These are phyloP conservation scores for Bradypus variegatus DNA, from an alignment of 2,797 vertebrate species.

Conservation along the genomic window DNA sequence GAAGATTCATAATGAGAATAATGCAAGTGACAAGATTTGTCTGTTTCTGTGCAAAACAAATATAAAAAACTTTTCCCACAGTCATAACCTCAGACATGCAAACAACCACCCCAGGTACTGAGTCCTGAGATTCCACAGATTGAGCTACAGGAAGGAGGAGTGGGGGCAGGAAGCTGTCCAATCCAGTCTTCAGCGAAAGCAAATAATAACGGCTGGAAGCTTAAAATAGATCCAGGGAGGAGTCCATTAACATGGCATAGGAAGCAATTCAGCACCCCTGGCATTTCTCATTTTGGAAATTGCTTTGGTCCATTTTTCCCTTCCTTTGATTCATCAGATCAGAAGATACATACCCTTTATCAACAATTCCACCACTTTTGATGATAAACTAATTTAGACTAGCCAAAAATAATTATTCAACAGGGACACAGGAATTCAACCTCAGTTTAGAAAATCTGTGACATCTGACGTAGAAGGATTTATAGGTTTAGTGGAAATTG, in stretches of 20 bases:
- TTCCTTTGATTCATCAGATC: neutral
- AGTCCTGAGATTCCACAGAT: neutral
- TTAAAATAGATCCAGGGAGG: constrained; percentile 43
- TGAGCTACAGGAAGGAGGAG: neutral
- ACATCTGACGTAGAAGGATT: constrained; percentile 87
- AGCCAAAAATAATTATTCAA: constrained; percentile 63
- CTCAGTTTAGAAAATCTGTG: constrained; percentile 80
- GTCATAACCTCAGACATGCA: neutral
- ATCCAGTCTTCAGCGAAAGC: constrained; percentile 40
- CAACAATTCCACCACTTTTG: constrained; percentile 42
- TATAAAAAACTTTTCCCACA: neutral
- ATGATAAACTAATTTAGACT: constrained; percentile 67
- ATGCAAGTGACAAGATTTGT: neutral
- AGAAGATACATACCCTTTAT: neutral
- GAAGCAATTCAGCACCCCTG: neutral
- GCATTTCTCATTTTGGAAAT: constrained; percentile 13
- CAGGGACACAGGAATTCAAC: constrained; percentile 69
- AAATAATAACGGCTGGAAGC: constrained; percentile 30
- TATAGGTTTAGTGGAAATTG: constrained; percentile 85
- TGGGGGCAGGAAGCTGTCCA: neutral
- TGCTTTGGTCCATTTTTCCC: constrained; percentile 6
- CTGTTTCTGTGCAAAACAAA: neutral
- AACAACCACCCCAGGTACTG: neutral
- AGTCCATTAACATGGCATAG: neutral
- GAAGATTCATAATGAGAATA: neutral